These are phyloP conservation scores for Chelon auratus DNA, from an alignment of 2,797 vertebrate genomes.

Conservation along the genomic window DNA sequence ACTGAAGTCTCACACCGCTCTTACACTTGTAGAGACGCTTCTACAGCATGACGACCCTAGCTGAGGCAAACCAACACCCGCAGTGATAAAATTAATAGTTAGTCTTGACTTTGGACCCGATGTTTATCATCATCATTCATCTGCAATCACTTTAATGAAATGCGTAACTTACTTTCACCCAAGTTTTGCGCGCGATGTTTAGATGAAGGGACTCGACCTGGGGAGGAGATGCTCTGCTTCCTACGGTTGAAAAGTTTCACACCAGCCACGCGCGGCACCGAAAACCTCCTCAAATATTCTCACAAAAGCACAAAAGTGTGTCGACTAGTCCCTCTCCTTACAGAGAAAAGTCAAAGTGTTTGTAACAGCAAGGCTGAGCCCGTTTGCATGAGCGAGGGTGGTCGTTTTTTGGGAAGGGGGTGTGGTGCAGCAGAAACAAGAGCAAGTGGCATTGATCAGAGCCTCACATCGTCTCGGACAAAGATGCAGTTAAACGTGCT, in stretches of 20 bases:
- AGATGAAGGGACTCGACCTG: constrained; percentile 2
- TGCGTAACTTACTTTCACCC: constrained; percentile 57
- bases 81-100: not conserved
- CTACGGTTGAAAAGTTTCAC: constrained; percentile 26
- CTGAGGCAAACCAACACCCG: constrained; percentile 37
- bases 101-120: not conserved
- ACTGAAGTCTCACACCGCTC: constrained; percentile 62
- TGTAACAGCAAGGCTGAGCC: constrained; percentile 65
- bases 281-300: constrained; percentile 43
- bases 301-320: constrained; percentile 56
- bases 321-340: constrained; percentile 76
- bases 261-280: constrained; percentile 11
- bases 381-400: constrained; percentile 80
- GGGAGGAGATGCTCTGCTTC: constrained; percentile 30
- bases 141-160: not conserved
- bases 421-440: constrained; percentile 80
- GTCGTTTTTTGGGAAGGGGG: constrained; percentile 80
- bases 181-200: not conserved
- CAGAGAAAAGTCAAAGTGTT: constrained; percentile 81
- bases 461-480: constrained; percentile 81
- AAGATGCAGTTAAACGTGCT: constrained; percentile 82
- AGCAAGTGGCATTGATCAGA: constrained; percentile 73
- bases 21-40: constrained; percentile 32
- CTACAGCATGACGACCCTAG: constrained; percentile 77
- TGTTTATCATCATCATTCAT: not conserved